Base-by-base conservation (phyloP, 2,888 invertebrate species). In the Falcaria lacertinaria region DNA sequence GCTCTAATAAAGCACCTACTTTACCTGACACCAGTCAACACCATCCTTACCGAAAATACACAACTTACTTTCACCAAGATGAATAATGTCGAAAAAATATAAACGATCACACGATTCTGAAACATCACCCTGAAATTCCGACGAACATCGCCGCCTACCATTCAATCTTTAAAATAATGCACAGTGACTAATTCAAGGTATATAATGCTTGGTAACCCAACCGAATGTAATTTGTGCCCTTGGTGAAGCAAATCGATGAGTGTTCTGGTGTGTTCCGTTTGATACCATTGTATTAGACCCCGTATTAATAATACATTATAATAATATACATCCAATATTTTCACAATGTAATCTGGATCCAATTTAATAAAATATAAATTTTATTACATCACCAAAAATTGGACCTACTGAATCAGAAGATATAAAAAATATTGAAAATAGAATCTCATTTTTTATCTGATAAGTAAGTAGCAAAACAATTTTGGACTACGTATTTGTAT, bases 141-240 rank as follows among this genome's bases (percentile, higher is more conserved):
- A 22, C 37, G 22, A 17, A 11, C 28, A 28, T 37, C 1, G 6
- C 14, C 25, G 8, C 37, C 37, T 22, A 37, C 37, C 2, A 22
- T 14, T 37, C 37, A 37, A 22, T 22, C 7, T 37, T 22, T 22
- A 35, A 37, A 37, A 37, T 36, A 14, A 14, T 14, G 22, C 37
- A 11, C 34, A 7, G 37, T 41, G 41, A 47, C 42, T 42, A 43
- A 43, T 36, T 11, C 28, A 14, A 28, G 17, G 37, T 37, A 14
- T n/a, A 6, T 22, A 14, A 11, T 17, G n/a, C 33, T 37, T 33
- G 19, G 16, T 41, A 46, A 43, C 50, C 46, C 44, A 44, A 47
- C 37, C 45, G 34, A 44, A 38, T 40, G 34, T 44, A 41, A 47
- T 47, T 28, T 33, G 15, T 45, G 54, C 47, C 57, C 57, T 54